Evolutionary conservation across 37 sponge, comb jelly and placozoan species (phyloP), one percentile per base, ranked within the genome.

Genomic region (Ianthella basta): DNA sequence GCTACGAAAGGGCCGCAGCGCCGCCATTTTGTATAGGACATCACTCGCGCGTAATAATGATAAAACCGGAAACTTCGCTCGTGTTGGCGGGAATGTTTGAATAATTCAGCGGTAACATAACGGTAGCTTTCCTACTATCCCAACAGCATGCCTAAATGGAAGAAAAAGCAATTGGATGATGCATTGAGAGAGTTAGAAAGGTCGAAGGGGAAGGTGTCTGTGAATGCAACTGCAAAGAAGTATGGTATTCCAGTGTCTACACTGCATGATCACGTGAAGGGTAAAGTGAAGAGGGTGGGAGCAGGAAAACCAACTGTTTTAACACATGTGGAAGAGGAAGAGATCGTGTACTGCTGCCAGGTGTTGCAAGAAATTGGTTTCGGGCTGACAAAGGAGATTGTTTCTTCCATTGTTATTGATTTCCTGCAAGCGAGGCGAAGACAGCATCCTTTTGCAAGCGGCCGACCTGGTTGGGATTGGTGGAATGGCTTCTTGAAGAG

Each of bases 181-280:
- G 72, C 72, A 27, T 70, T 70, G 72, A 70, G 12, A 33, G 72
- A 70, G 72, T 29, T 70, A 34, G 36, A 29, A 27, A 70, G 72
- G 72, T 70, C 15, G 72, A 70, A 70, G 37, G 37, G 72, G 32
- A 33, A 27, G 36, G 72, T 34, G 29, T 70, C 72, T 33, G 29
- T 70, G 4, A 70, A 16, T 70, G 72, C 72, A 29, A 70, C 37
- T 14, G 33, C 37, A 27, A 70, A 70, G 36, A 86, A 87, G 57
- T 87, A 56, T 56, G 60, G 82, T 50, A 65, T 88, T 57, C 88
- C 88, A 60, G 59, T 39, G 8, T 40, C 72, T 18, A 88, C 88
- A 39, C 79, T 88, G 15, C 55, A 37, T 88, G 68, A 75, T 55
- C 88, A 88, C 50, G 59, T 82, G 20, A 55, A 38, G 30, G 61